A percentile compares a stretch with the other conserved stretches of the same genome.
Evolutionary conservation across 2,888 invertebrate species (phyloP).

Genomic region (Pristionchus fissidentatus): DNA sequence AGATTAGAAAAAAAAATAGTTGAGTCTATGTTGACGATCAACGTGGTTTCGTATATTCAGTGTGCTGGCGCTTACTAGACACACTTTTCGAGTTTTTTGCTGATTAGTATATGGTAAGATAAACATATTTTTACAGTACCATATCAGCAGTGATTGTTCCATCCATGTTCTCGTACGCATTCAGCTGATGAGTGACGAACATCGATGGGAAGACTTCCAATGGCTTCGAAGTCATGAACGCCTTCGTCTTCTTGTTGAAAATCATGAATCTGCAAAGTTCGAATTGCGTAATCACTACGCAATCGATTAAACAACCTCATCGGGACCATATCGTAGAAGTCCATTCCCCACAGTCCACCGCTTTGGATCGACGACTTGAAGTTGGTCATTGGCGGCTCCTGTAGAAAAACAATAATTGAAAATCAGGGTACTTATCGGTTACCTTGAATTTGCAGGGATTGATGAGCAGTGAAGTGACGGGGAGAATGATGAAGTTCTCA

Average conservation of each 20-base stretch:
- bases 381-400: conserved; percentile 72
- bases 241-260: conserved; percentile 72
- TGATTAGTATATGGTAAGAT: not conserved
- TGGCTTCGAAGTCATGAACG: conserved; percentile 71
- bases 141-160: conserved; percentile 74
- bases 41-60: too few species aligned
- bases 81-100: too few species aligned
- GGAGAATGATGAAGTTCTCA: conserved; percentile 73
- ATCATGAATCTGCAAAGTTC: conserved; percentile 68
- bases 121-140: conserved; percentile 54
- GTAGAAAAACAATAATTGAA: not conserved
- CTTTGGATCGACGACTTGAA: conserved; percentile 68
- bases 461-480: conserved; percentile 74
- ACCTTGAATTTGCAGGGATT: conserved; percentile 75
- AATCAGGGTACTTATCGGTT: not conserved
- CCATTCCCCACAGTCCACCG: conserved; percentile 75
- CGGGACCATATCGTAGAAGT: conserved; percentile 75
- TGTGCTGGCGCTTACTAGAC: too few species aligned
- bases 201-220: conserved; percentile 75
- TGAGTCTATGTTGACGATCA: too few species aligned
- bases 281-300: not conserved
- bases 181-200: conserved; percentile 75
- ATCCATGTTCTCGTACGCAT: conserved; percentile 72
- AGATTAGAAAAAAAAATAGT: too few species aligned
- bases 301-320: conserved; percentile 62